A percentile compares a stretch with the other conserved stretches of the same genome.
These are phyloP conservation scores for Gnathonemus echidnorhynchus DNA, from an alignment of 2,113 vertebrate species.

Conservation along the genomic window DNA sequence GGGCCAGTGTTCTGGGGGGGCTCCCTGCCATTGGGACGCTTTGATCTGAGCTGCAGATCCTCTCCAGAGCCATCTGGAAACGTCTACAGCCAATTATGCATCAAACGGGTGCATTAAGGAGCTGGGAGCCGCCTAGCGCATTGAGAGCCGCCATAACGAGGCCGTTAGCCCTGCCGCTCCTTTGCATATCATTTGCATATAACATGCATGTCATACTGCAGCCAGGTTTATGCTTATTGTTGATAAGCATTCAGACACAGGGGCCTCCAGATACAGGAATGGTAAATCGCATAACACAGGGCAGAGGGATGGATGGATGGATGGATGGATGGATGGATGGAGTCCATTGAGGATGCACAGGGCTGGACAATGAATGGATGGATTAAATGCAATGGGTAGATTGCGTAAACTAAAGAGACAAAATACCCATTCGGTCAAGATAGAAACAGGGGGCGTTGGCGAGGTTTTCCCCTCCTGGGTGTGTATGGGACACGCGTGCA, in stretches of 20 bases:
- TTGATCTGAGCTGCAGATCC: slow-evolving; percentile 10
- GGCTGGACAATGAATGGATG: not conserved
- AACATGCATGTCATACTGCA: not conserved
- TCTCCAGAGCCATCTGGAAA: slow-evolving; percentile 11
- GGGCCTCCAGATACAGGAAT: not conserved
- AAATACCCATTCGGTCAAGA: not conserved
- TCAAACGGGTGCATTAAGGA: not conserved
- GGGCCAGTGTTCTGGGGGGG: not conserved
- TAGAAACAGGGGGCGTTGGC: not conserved
- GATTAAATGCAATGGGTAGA: not conserved
- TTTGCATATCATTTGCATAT: not conserved
- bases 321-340: not conserved
- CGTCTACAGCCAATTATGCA: not conserved
- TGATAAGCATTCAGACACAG: not conserved
- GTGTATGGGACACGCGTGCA: not conserved
- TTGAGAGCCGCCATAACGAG: not conserved
- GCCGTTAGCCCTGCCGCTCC: not conserved
- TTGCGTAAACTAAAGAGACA: not conserved
- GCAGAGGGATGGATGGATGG: not conserved
- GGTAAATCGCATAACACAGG: not conserved
- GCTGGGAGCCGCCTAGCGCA: not conserved
- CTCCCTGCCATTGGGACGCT: not conserved
- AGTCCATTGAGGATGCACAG: not conserved
- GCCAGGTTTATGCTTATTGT: not conserved
- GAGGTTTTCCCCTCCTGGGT: not conserved